Base-by-base conservation (phyloP, 1,140 invertebrate genomes). In the Drosophila pallidifrons region DNA sequence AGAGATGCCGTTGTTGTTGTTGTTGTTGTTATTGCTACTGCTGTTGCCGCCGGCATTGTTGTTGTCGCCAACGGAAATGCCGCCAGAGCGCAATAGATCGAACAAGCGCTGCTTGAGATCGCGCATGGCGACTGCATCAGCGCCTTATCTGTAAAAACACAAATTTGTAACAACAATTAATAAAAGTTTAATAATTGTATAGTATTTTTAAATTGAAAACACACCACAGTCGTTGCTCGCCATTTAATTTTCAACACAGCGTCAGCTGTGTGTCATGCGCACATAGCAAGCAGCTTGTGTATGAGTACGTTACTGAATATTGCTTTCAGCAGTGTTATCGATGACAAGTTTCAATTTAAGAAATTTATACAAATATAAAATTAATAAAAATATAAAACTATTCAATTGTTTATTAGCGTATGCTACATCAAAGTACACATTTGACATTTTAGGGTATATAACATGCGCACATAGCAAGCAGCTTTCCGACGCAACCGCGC, bases 101-200 rank as follows among this genome's bases (percentile, higher is more conserved):
- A 92, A 77, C 41, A 92, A 67, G 64, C 91, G 91, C 69, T 92
- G 80, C 55, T 92, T 92, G 30, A 92, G 77, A 74, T 92, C 91
- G 13, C 91, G 91, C 91, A 92, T 92, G 47, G 57, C 69, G 58
- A 60, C 72, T 68, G 66, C 58, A 73, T 69, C 32, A 25, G 13
- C 15, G 15, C 38, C 32, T 41, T 6, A 46, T 66, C 52, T 75
- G 47, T 5, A 66, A 66, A 30, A 25, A 46, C 20, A 25, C 20
- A n/a, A 60, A 46, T 16, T 16, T 41, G 8, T 25, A 25, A 5
- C 13, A 38, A 35, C 30, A 28, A 11, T 28, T 52, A 43, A 41
- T 13, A 1, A 66, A 30, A 32, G 32, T 51, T 51, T 58, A 0
- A 25, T 6, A 45, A n/a, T 59, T 6, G 10, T 54, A 11, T 43